A percentile compares a stretch with the other conserved stretches of the same genome.
These are phyloP conservation scores for Champsocephalus esox DNA, from an alignment of 2,797 vertebrate genomes.

Conservation along the genomic window DNA sequence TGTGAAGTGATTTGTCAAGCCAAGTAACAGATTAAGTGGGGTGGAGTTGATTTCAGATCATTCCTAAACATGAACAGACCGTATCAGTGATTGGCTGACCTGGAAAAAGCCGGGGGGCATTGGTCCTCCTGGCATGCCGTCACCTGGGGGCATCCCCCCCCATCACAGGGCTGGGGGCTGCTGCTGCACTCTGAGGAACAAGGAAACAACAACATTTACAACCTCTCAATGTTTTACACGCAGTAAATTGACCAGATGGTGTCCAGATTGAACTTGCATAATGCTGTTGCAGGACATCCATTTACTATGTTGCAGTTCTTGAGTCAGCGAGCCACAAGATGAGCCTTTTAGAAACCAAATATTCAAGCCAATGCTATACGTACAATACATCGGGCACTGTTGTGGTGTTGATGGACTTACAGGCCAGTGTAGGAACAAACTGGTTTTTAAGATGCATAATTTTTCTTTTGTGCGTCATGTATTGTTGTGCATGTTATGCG, in stretches of 20 bases:
- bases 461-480: too few species aligned
- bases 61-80: background rate
- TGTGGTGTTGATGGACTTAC: too few species aligned
- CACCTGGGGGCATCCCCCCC: slow-evolving; percentile 98
- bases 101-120: slow-evolving; percentile 99
- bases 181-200: slow-evolving; percentile 93
- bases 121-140: slow-evolving; percentile 97
- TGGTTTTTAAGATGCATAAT: too few species aligned
- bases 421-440: too few species aligned
- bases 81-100: slow-evolving; percentile 81
- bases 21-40: background rate
- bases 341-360: too few species aligned
- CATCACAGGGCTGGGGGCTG: slow-evolving; percentile 98
- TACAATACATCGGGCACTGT: too few species aligned
- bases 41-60: background rate
- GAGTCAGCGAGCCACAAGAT: too few species aligned
- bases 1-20: background rate
- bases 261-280: background rate
- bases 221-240: background rate
- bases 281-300: background rate
- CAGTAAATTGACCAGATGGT: background rate
- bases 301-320: background rate
- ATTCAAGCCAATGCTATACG: too few species aligned
- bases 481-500: too few species aligned
- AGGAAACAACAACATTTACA: slow-evolving; percentile 14